These are phyloP conservation scores for Bolinopsis microptera DNA, from an alignment of 37 sponge, comb jelly and placozoan species.

Conservation along the genomic window DNA sequence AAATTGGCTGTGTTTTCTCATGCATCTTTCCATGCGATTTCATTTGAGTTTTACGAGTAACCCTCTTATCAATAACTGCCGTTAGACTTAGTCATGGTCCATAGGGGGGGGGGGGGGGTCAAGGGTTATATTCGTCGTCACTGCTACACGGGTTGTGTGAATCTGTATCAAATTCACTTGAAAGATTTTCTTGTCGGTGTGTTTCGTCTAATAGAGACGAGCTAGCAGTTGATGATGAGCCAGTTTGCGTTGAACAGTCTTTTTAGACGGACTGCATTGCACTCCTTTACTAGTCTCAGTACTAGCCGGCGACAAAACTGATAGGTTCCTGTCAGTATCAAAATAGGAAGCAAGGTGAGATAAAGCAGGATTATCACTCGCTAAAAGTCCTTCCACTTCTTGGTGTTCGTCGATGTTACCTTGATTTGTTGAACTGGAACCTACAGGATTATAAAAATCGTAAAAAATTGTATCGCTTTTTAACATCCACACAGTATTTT, in stretches of 20 bases:
- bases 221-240: background rate
- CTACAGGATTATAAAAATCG: no score
- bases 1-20: constrained; percentile 1
- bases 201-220: background rate
- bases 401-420: background rate
- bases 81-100: no score
- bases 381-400: background rate
- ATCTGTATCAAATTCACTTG: background rate
- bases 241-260: constrained; percentile 11
- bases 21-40: background rate
- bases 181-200: background rate
- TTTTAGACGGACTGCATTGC: background rate
- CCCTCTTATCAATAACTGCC: background rate
- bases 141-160: background rate
- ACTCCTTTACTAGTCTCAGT: background rate
- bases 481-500: no score
- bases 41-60: background rate
- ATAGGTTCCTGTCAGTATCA: background rate
- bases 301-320: no score
- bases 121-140: background rate
- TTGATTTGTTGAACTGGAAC: background rate
- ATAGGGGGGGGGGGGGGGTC: no score
- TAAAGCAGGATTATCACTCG: background rate
- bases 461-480: no score
- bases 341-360: no score